Conservation (phyloP, 2,888 invertebrate species). For the Bedellia somnulentella region DNA sequence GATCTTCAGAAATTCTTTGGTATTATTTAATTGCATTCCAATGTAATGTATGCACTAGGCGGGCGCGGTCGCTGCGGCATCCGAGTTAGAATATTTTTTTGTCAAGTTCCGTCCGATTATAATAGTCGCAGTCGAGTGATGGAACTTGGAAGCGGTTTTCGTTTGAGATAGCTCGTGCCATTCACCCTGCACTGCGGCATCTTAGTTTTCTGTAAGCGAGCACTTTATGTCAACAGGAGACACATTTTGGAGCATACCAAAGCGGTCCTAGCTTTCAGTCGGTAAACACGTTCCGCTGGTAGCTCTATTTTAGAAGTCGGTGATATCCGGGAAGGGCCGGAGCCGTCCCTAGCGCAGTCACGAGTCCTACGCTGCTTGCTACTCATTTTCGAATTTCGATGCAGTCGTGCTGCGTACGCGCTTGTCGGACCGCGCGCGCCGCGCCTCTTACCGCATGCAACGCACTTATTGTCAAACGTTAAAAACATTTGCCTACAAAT, state of each 20-base stretch:
- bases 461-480: constrained; percentile 31
- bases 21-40: too few relatives aligned
- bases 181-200: constrained; percentile 18
- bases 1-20: too few relatives aligned
- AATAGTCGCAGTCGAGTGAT: constrained; percentile 17
- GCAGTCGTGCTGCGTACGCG: constrained; percentile 58
- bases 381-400: constrained; percentile 49
- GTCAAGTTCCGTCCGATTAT: constrained; percentile 10
- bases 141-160: constrained; percentile 19
- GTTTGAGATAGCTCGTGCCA: constrained; percentile 19
- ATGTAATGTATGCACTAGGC: too few relatives aligned
- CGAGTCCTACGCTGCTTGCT: not conserved
- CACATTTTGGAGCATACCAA: constrained; percentile 41
- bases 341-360: constrained; percentile 21
- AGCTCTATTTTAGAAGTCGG: constrained; percentile 58
- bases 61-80: constrained; percentile 1
- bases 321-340: constrained; percentile 58
- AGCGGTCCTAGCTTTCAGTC: constrained; percentile 54
- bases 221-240: constrained; percentile 20
- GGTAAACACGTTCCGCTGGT: constrained; percentile 54
- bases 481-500: constrained; percentile 28
- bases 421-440: constrained; percentile 43
- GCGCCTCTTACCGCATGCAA: constrained; percentile 27
- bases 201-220: constrained; percentile 14
- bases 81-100: constrained; percentile 9